A percentile compares a stretch with the other conserved stretches of the same genome.
phyloP scores from a whole-genome alignment of 2,797 vertebrate species.

The Pseudocheirus occidentalis region DNA sequence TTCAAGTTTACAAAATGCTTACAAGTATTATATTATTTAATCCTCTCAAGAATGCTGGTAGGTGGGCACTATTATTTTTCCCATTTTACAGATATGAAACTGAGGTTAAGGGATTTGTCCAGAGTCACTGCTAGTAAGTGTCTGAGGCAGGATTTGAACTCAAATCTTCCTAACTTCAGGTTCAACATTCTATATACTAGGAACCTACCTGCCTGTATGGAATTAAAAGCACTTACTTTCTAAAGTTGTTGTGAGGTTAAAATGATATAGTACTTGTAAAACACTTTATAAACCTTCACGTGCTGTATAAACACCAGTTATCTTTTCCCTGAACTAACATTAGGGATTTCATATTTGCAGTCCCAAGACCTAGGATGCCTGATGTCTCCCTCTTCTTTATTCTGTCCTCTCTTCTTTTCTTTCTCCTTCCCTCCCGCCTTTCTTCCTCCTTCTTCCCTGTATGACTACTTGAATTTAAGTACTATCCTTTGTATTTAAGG shows the following conservation, averaged over 20 bases:
- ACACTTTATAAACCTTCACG: not conserved
- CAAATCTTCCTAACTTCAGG: not conserved
- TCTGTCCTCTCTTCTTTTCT: not conserved
- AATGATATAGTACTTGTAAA: not conserved
- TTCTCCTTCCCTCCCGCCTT: not conserved
- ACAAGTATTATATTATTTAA: not conserved
- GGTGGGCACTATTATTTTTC: not conserved
- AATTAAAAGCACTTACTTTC: not conserved
- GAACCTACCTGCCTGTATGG: not conserved
- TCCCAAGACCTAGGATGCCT: not conserved
- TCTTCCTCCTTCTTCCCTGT: not conserved
- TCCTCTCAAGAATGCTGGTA: not conserved
- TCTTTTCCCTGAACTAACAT: not conserved
- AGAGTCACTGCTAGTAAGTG: not conserved
- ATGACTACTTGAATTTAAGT: not conserved
- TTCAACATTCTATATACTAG: not conserved
- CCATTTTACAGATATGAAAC: not conserved
- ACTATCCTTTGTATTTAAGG: slow-evolving; percentile 27
- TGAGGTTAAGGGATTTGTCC: not conserved
- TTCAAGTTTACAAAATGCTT: not conserved
- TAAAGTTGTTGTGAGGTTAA: not conserved
- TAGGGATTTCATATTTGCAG: not conserved
- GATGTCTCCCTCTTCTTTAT: not conserved
- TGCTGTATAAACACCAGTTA: not conserved
- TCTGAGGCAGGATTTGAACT: not conserved